phyloP scores from a whole-genome alignment of 2,888 invertebrate genomes.

The Amphipoea lucens region DNA sequence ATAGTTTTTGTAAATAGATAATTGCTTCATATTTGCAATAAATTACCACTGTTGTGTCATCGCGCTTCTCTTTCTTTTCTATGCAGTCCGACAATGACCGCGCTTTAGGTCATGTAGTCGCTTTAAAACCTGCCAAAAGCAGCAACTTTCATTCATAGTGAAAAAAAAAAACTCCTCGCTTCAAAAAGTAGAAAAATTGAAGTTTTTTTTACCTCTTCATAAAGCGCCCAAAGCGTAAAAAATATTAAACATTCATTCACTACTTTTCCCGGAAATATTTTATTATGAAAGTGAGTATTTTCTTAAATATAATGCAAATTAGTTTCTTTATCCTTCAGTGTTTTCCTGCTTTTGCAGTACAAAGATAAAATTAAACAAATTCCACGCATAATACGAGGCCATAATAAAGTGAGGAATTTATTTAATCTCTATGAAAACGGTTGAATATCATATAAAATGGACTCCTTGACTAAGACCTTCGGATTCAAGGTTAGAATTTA shows the following conservation, averaged over 20 bases:
- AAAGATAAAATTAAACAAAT: slow-evolving; percentile 52
- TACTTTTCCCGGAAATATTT: slow-evolving; percentile 24
- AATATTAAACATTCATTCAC: slow-evolving; percentile 11
- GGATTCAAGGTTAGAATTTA: slow-evolving; percentile 43
- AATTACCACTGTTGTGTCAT: too few species aligned
- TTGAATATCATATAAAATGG: slow-evolving; percentile 39
- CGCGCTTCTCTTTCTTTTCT: too few species aligned
- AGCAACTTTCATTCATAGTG: neutral
- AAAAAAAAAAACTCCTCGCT: neutral
- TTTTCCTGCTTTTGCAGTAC: slow-evolving; percentile 23
- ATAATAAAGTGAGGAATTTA: slow-evolving; percentile 44
- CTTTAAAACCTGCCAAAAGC: neutral
- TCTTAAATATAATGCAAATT: slow-evolving; percentile 47
- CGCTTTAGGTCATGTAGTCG: too few species aligned
- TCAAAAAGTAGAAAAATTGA: too few species aligned
- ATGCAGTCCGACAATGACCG: too few species aligned
- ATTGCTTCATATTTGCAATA: too few species aligned
- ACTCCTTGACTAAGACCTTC: slow-evolving; percentile 40
- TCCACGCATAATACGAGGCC: slow-evolving; percentile 20
- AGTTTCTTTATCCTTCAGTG: slow-evolving; percentile 14
- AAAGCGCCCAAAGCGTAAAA: neutral
- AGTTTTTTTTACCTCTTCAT: too few species aligned
- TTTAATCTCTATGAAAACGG: slow-evolving; percentile 42
- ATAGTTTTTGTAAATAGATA: too few species aligned
- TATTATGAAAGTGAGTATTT: neutral